Percentiles rank a stretch among this genome's conserved stretches.
Evolutionary conservation across 1,140 invertebrate genomes (phyloP).

Genomic region (Drosophila baimaii): DNA sequence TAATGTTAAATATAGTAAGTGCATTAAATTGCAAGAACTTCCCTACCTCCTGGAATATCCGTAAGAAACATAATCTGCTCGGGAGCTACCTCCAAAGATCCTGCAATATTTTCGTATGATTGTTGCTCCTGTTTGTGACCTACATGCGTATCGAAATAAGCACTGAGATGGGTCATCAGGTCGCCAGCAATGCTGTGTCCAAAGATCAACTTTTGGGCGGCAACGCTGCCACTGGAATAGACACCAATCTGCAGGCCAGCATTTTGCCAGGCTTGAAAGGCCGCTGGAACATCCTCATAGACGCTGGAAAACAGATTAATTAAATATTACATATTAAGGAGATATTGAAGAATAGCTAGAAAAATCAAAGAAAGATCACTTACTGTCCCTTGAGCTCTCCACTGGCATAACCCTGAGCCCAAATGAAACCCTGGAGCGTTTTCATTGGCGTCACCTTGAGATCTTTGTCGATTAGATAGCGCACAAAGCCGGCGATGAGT

Average conservation of each 20-base stretch:
- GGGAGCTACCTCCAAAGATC: constrained; percentile 87
- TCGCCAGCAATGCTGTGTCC: constrained; percentile 91
- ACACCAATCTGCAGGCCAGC: constrained; percentile 90
- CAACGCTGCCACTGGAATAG: constrained; percentile 96
- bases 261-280: constrained; percentile 89
- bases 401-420: constrained; percentile 92
- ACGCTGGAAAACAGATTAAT: constrained; percentile 86
- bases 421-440: constrained; percentile 94
- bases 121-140: constrained; percentile 90
- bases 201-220: constrained; percentile 96
- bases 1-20: background rate
- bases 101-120: constrained; percentile 91
- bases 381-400: constrained; percentile 94
- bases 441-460: constrained; percentile 93
- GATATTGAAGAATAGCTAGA: constrained; percentile 29
- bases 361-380: constrained; percentile 84
- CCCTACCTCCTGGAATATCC: constrained; percentile 91
- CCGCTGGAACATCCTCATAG: constrained; percentile 92
- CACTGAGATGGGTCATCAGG: constrained; percentile 89
- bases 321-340: background rate
- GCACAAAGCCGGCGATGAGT: constrained; percentile 58
- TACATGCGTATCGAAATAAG: constrained; percentile 94
- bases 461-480: constrained; percentile 90
- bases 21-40: background rate
- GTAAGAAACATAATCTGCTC: constrained; percentile 93